These are phyloP conservation scores for Tangara arthus DNA, from an alignment of 2,797 vertebrate species.

Conservation along the genomic window DNA sequence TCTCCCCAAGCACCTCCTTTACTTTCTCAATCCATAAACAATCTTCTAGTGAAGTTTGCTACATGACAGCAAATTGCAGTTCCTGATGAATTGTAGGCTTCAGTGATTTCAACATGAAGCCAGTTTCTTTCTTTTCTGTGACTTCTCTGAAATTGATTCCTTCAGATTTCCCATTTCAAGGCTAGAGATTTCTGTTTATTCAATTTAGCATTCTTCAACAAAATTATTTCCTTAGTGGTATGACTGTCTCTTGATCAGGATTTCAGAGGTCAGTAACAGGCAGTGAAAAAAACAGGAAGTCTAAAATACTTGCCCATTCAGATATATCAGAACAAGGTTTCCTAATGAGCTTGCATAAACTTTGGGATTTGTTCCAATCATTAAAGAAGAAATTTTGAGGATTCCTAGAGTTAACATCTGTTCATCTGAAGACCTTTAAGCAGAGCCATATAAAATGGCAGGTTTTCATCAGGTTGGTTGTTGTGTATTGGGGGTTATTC, in stretches of 20 bases:
- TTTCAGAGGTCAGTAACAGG: not conserved
- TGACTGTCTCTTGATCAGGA: not conserved
- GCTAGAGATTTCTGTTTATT: not conserved
- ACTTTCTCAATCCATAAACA: not conserved
- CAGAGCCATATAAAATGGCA: not conserved
- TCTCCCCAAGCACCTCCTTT: not conserved
- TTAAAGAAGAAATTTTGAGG: not conserved
- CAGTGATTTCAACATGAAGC: not conserved
- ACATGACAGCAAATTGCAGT: not conserved
- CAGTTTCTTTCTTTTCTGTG: not conserved
- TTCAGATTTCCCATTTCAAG: not conserved
- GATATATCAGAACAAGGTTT: not conserved
- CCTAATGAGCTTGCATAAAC: not conserved
- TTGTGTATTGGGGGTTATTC: not conserved
- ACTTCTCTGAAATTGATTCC: conserved; percentile 2
- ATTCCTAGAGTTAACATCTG: not conserved
- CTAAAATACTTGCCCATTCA: not conserved
- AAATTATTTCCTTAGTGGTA: not conserved
- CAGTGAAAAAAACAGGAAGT: not conserved
- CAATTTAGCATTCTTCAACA: not conserved
- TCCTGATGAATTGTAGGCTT: not conserved
- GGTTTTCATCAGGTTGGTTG: not conserved
- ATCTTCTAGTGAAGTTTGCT: not conserved
- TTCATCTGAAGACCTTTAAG: not conserved
- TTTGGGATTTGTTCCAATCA: not conserved